A percentile compares a stretch with the other conserved stretches of the same genome.
These are phyloP conservation scores for Origma solitaria DNA, from an alignment of 2,113 vertebrate genomes.

Conservation along the genomic window DNA sequence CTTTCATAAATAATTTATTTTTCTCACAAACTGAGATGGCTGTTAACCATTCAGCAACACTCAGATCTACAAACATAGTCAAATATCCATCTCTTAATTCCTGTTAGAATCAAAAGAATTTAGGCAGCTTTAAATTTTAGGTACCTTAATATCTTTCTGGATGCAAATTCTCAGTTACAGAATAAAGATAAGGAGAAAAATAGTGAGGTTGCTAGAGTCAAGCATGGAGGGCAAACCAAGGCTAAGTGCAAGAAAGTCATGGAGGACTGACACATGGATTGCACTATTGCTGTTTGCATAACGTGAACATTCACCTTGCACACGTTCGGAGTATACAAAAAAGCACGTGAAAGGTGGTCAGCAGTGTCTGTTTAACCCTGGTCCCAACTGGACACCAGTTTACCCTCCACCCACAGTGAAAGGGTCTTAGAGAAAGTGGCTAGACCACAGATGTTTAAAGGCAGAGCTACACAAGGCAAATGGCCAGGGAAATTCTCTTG, in stretches of 20 bases:
- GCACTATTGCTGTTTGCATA: neutral
- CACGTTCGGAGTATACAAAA: neutral
- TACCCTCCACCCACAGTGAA: neutral
- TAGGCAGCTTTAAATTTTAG: neutral
- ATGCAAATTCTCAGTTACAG: neutral
- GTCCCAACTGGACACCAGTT: neutral
- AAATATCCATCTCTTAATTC: neutral
- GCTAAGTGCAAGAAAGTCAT: neutral
- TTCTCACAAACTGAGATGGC: neutral
- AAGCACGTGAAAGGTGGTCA: neutral
- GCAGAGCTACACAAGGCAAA: neutral
- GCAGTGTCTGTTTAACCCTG: neutral
- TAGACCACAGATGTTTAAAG: neutral
- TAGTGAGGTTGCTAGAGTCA: neutral
- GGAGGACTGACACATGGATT: neutral
- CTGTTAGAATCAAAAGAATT: neutral
- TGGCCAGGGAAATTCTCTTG: neutral
- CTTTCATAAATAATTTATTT: neutral
- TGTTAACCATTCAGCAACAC: neutral
- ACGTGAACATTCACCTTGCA: neutral
- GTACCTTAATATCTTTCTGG: neutral
- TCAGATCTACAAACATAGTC: neutral
- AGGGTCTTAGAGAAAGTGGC: neutral
- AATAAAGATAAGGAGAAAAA: neutral
- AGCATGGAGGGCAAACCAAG: neutral